Evolutionary conservation across 2,888 invertebrate species (phyloP), one percentile per base, ranked within the genome.

Genomic region (Chaitophorus viminalis): DNA sequence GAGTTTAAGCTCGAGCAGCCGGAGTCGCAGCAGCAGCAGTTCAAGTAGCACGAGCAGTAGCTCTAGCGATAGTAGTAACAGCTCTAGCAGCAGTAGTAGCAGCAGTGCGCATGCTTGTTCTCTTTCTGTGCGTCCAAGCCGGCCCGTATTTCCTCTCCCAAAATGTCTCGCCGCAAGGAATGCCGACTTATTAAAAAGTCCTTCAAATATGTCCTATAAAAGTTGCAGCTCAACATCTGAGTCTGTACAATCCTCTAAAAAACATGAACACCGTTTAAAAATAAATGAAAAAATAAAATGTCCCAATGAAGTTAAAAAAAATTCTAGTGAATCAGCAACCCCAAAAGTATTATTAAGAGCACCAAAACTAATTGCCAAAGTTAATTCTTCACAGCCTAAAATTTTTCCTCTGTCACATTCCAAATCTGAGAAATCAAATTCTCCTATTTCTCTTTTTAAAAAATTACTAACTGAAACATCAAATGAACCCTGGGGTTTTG

Each of bases 401-500:
- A 87, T 87, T 72, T 87, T 87, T 46, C 87, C 87, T 29, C 21
- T 87, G 9, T 74, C 76, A 39, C 79, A 74, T 79, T 87, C 87
- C 65, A 81, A 81, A 65, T 87, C 74, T 3, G 39, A 81, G 31
- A 65, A 81, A 60, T 87, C 87, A 4, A 46, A 74, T 46, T 39
- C 29, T 31, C 87, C 87, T 3, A 36, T 81, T 81, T 87, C 87
- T 81, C 29, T 87, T 18, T 87, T 87, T 0, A 81, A 87, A 87
- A 81, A 81, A 33, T 74, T 87, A 74, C 74, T 87, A 9, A 87
- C 75, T n/a, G 81, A 87, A 21, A 74, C 60, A 65, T 81, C 87
- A 65, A 75, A 88, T 74, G 89, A 92, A 88, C 93, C 93, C 0
- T 94, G 94, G 93, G 94, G 94, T 8, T 94, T 94, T 90, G 94